Evolutionary conservation across 2,797 vertebrate species (phyloP).

Genomic region (Hybognathus amarus): DNA sequence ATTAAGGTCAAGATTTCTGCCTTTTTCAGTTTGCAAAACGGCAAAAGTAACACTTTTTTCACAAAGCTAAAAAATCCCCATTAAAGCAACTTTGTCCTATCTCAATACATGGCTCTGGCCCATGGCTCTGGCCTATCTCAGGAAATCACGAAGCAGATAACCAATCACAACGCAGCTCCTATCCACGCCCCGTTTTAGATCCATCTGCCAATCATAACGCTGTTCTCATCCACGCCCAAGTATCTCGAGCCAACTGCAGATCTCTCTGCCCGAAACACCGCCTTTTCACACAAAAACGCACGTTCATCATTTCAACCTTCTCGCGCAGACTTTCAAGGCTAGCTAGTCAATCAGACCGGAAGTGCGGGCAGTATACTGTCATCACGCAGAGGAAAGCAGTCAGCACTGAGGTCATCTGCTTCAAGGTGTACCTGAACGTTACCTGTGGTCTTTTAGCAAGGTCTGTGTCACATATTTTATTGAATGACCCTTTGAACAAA

Average conservation of each 20-base stretch:
- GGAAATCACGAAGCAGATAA: not conserved
- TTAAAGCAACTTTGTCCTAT: not conserved
- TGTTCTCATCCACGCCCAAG: constrained; percentile 7
- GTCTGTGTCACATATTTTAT: not conserved
- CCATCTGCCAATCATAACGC: constrained; percentile 13
- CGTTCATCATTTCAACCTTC: not conserved
- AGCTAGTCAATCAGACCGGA: constrained; percentile 4
- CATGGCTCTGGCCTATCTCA: too few relatives aligned
- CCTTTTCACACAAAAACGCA: constrained; percentile 9
- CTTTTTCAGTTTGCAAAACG: not conserved
- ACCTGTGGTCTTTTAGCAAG: not conserved
- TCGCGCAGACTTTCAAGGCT: not conserved
- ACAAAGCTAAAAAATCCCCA: not conserved
- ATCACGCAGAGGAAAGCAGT: constrained; percentile 4
- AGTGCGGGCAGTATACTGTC: constrained; percentile 10
- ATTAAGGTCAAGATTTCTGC: not conserved
- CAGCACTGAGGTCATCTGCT: constrained; percentile 14
- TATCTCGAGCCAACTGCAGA: constrained; percentile 12
- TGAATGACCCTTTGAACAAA: not conserved
- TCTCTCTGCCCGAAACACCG: not conserved
- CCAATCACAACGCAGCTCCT: not conserved
- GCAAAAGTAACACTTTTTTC: not conserved
- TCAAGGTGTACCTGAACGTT: constrained; percentile 23
- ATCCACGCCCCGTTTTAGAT: not conserved
- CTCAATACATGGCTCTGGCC: too few relatives aligned